Percentiles rank a stretch among this genome's conserved stretches.
These are phyloP conservation scores for Hofmannophila pseudospretella DNA, from an alignment of 2,888 invertebrate species.

Conservation along the genomic window DNA sequence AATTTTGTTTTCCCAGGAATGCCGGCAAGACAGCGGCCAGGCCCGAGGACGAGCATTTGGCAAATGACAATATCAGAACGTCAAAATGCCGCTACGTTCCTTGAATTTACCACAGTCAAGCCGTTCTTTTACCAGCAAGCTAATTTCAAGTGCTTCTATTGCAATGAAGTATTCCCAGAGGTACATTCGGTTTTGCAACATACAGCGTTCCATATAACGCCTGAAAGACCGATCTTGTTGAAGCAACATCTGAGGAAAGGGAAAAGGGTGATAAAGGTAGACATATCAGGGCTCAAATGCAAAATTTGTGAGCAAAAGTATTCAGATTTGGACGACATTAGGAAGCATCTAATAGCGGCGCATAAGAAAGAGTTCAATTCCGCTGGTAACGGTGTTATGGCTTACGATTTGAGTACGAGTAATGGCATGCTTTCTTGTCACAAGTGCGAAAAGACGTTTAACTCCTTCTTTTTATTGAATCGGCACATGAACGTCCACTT, in stretches of 20 bases:
- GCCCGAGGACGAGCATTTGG: constrained; percentile 61
- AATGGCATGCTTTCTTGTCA: constrained; percentile 56
- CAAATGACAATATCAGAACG: constrained; percentile 69
- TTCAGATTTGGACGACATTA: constrained; percentile 55
- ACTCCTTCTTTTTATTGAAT: constrained; percentile 61
- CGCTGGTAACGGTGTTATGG: constrained; percentile 63
- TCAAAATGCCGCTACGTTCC: constrained; percentile 62
- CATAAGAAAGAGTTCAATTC: constrained; percentile 66
- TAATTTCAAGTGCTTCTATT: constrained; percentile 69
- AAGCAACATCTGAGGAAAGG: constrained; percentile 62
- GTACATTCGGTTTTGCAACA: constrained; percentile 54
- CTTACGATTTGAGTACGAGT: constrained; percentile 48
- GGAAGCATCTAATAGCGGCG: constrained; percentile 41
- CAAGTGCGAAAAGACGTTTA: constrained; percentile 57
- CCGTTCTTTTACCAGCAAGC: constrained; percentile 69
- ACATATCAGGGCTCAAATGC: constrained; percentile 59
- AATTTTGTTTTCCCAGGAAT: constrained; percentile 34
- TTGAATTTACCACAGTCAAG: constrained; percentile 56
- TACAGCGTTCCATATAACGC: constrained; percentile 38
- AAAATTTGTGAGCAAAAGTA: constrained; percentile 57
- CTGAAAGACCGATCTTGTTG: constrained; percentile 46
- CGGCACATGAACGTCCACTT: constrained; percentile 69
- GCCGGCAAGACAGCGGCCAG: constrained; percentile 32
- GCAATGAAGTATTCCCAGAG: constrained; percentile 61
- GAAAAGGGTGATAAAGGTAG: constrained; percentile 65